Evolutionary conservation across 2,888 invertebrate genomes (phyloP).

Genomic region (Alloscopus bannaensis): DNA sequence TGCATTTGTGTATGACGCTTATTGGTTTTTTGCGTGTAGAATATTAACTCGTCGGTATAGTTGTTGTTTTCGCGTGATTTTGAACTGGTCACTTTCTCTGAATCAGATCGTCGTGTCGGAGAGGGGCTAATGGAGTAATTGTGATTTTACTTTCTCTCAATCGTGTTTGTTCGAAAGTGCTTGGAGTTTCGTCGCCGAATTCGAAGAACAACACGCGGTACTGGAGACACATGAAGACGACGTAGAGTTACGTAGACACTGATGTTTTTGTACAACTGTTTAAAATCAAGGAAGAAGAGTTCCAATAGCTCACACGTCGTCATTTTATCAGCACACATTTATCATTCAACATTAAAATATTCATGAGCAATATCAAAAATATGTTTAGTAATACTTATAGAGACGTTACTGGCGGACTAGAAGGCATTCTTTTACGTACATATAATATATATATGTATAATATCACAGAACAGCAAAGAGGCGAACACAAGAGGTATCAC

Average conservation of each 20-base stretch:
- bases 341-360: too few relatives aligned
- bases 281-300: slow-evolving; percentile 69
- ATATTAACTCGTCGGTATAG: too few relatives aligned
- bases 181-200: slow-evolving; percentile 55
- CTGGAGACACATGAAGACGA: slow-evolving; percentile 62
- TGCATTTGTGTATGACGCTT: too few relatives aligned
- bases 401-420: slow-evolving; percentile 68
- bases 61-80: slow-evolving; percentile 48
- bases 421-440: slow-evolving; percentile 64
- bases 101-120: slow-evolving; percentile 65
- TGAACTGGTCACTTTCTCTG: slow-evolving; percentile 63
- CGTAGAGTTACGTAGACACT: slow-evolving; percentile 65
- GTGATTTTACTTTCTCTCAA: slow-evolving; percentile 47
- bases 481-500: slow-evolving; percentile 72
- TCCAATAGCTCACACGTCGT: slow-evolving; percentile 65
- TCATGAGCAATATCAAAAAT: too few relatives aligned
- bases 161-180: slow-evolving; percentile 45
- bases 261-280: slow-evolving; percentile 71
- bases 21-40: slow-evolving; percentile 8
- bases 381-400: slow-evolving; percentile 64
- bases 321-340: slow-evolving; percentile 45
- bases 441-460: slow-evolving; percentile 48
- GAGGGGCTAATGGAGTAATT: slow-evolving; percentile 34
- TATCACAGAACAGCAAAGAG: slow-evolving; percentile 72
- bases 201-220: slow-evolving; percentile 62